Conservation (phyloP, 2,888 invertebrate species). For the Desoria tigrina region DNA sequence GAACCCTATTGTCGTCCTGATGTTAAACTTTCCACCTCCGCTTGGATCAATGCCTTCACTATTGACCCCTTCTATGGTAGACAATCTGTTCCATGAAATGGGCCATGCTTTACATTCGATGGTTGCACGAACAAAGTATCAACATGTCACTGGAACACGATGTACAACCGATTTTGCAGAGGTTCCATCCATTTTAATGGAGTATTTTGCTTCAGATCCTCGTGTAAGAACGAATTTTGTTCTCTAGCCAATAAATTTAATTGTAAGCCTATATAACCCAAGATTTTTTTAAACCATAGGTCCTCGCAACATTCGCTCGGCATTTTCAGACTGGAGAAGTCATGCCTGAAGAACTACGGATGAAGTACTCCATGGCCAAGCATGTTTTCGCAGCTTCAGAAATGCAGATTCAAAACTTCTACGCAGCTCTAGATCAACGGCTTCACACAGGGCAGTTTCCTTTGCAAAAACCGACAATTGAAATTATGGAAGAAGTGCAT, state of each 20-base stretch:
- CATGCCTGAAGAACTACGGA: conserved; percentile 76
- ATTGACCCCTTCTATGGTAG: conserved; percentile 79
- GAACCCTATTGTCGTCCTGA: conserved; percentile 88
- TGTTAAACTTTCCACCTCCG: conserved; percentile 81
- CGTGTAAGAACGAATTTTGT: conserved; percentile 60
- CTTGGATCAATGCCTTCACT: conserved; percentile 67
- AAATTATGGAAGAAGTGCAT: conserved; percentile 75
- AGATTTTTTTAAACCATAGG: conserved; percentile 56
- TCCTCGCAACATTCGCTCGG: conserved; percentile 79
- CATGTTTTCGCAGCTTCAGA: conserved; percentile 86
- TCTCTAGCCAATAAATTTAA: conserved; percentile 7
- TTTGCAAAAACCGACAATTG: conserved; percentile 64
- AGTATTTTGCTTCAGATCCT: conserved; percentile 90
- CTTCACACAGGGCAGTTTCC: conserved; percentile 72
- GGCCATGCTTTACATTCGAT: conserved; percentile 99
- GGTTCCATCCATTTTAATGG: conserved; percentile 98
- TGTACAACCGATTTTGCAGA: conserved; percentile 98
- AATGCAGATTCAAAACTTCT: conserved; percentile 85
- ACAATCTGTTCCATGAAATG: conserved; percentile 98
- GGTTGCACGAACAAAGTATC: conserved; percentile 91
- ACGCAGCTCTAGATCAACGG: conserved; percentile 85
- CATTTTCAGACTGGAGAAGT: conserved; percentile 87
- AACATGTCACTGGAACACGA: conserved; percentile 95
- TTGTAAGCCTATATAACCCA: conserved; percentile 2
- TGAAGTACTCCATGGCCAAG: conserved; percentile 80